Conservation (phyloP, 2,113 vertebrate species). For the Ophthalmolycus amberensis region DNA sequence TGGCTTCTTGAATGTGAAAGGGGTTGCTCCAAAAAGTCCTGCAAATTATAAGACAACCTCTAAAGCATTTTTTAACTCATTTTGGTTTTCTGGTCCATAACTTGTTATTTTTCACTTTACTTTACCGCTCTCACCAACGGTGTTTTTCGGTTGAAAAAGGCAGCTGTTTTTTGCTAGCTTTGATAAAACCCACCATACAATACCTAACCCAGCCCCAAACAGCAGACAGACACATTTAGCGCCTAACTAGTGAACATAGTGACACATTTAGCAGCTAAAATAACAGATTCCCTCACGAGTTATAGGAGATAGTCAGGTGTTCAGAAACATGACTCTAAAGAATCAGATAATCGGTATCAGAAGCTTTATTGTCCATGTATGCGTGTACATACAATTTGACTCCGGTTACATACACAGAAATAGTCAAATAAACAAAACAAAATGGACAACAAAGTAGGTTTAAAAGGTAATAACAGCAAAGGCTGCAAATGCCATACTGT, state of each 20-base stretch:
- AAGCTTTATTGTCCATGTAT: constrained; percentile 52
- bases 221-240: background rate
- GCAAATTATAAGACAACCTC: background rate
- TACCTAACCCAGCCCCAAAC: background rate
- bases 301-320: background rate
- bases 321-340: background rate
- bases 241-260: background rate
- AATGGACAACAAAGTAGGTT: background rate
- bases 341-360: background rate
- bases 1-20: background rate
- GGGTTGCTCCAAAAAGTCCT: background rate
- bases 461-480: constrained; percentile 80
- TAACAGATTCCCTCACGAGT: background rate
- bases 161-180: background rate
- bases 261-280: background rate
- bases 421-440: background rate
- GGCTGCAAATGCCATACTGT: constrained; percentile 80
- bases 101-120: background rate
- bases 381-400: background rate
- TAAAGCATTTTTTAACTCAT: background rate
- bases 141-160: background rate
- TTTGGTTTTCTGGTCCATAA: background rate
- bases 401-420: background rate
- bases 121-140: background rate
- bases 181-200: background rate